Base-by-base conservation (phyloP, 2,888 invertebrate genomes). In the Brenthis hecate region DNA sequence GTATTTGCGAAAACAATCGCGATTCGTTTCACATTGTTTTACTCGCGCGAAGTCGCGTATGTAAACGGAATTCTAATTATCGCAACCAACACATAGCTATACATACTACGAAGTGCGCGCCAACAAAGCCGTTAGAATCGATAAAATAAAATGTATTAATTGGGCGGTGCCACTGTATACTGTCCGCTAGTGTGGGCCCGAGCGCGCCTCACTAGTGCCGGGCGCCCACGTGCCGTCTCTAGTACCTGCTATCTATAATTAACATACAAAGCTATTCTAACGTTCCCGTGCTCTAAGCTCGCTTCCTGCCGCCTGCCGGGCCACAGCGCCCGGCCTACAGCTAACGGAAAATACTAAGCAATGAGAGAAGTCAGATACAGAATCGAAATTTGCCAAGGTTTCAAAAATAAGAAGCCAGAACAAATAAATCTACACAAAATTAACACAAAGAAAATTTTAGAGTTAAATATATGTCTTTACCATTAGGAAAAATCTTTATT, bases 191-290 rank as follows among this genome's bases (percentile, higher is more conserved):
- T 58, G 58, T 43, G 43, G 57, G 57, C 23, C 4, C 23, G 54
- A 23, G 14, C 48, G 1, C 6, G 43, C 6, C 19, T 6, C 11
- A 13, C 5, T 51, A 51, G n/a, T 51, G 51, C n/a, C 51, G 51
- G 14, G 51, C n/a, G 60, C 13, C 28, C n/a, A n/a, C 66, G 66
- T 70, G 64, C 32, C 55, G 50, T 6, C 55, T 6, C 55, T 16
- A 19, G 32, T 50, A 63, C 74, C 72, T 66, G 70, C 73, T 72
- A 70, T 76, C 76, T 79, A 79, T 75, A 73, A 72, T 74, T 76
- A 79, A 79, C 78, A 79, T 77, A 77, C 76, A 79, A 78, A 79
- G 78, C 76, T 70, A 67, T 66, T 74, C 74, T 75, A 75, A 71
- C 72, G 72, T 72, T 73, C 74, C 74, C 75, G 78, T 76, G 79